Evolutionary conservation across 2,113 vertebrate genomes (phyloP), one percentile per base, ranked within the genome.

Genomic region (Sigmodon hispidus): DNA sequence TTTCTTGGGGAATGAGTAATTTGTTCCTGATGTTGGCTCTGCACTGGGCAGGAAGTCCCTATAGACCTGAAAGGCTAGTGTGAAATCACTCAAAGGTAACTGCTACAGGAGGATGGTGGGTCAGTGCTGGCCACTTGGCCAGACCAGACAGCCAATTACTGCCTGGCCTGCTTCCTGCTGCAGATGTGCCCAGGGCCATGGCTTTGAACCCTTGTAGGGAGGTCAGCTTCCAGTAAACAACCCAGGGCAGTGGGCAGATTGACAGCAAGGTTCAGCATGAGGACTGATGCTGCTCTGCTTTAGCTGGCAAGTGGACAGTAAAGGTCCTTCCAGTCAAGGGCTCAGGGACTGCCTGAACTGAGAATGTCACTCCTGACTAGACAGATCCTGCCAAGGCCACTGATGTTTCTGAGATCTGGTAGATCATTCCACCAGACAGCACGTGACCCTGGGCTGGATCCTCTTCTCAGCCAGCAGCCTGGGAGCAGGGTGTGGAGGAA

Each of bases 161-260:
- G 75, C 90, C 90, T 79, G 65, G 95, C 89, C 94, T 92, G 93
- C 95, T 97, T 96, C 96, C 97, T 97, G 97, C 97, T 95, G 96
- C 63, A 36, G 96, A 97, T 86, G 16, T 79, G 97, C 97, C 97
- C 97, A 97, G 94, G 97, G 97, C 97, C 96, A 97, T 91, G 86
- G 94, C 97, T 98, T 98, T 98, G 97, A 98, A 98, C 92, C 90
- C 94, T 93, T 2, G 90, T 92, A 70, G 91, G 77, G 93, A 97
- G 94, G 83, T 94, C 88, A 43, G 95, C 96, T 98, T 93, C 94
- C 69, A 96, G 97, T 98, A 97, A 98, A 98, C 97, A 98, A 97
- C 97, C 97, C 94, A 97, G 97, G 97, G 97, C 97, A 48, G 96
- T 0, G 9, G 84, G 94, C 93, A 96, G 97, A 97, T 97, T 97